Conservation (phyloP, 2,797 vertebrate species). For the Smutsia gigantea region DNA sequence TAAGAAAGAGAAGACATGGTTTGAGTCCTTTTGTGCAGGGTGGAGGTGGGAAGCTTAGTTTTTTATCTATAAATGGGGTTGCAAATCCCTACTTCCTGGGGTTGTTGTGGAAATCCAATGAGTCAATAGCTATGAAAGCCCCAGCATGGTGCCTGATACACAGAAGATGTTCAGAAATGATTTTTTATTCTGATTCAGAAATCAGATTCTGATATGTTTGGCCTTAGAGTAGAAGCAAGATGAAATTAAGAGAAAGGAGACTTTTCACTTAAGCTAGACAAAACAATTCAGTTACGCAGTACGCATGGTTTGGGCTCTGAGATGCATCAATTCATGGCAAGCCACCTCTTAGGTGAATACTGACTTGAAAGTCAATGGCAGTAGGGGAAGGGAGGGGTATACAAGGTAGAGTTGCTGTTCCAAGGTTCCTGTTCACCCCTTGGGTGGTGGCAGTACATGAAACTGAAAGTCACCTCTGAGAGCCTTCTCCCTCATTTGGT, state of each 20-base stretch:
- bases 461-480: background rate
- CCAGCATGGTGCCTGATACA: background rate
- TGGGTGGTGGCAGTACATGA: background rate
- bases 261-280: background rate
- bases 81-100: background rate
- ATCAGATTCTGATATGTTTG: background rate
- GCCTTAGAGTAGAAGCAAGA: background rate
- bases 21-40: background rate
- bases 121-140: background rate
- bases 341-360: background rate
- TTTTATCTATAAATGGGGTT: background rate
- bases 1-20: background rate
- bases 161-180: background rate
- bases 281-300: background rate
- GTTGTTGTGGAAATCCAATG: background rate
- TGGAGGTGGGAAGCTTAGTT: background rate
- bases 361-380: background rate
- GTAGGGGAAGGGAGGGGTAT: background rate
- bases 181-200: conserved; percentile 13
- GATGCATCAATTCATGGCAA: background rate
- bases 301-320: background rate
- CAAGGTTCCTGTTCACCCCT: background rate
- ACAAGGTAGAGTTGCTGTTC: background rate
- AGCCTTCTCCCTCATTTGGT: background rate
- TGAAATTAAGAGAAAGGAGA: background rate